These are phyloP conservation scores for Phortica okadai DNA, from an alignment of 2,888 invertebrate species.

Conservation along the genomic window DNA sequence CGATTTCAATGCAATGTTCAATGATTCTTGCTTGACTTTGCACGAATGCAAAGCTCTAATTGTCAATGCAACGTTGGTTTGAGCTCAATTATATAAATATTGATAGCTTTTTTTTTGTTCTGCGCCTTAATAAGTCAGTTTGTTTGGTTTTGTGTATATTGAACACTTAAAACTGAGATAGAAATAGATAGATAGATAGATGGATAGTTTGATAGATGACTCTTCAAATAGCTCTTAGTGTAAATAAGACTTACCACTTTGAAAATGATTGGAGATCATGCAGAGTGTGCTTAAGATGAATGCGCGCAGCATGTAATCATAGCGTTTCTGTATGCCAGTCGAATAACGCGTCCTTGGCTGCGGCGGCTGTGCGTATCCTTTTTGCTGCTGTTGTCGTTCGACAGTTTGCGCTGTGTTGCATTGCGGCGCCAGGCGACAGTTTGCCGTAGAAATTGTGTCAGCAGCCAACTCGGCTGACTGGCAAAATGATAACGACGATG, in stretches of 20 bases:
- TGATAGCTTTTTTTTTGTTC: no score
- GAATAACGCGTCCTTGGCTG: conserved; percentile 32
- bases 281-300: conserved; percentile 48
- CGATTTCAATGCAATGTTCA: not conserved
- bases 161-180: no score
- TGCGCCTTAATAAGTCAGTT: no score
- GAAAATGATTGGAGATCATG: conserved; percentile 48
- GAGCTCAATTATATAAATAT: no score
- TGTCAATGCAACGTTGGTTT: no score
- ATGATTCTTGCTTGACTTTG: not conserved
- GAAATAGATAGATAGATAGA: no score
- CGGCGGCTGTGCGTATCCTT: conserved; percentile 17
- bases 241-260: conserved; percentile 50
- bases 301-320: conserved; percentile 41
- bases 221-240: not conserved
- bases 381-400: conserved; percentile 25
- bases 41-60: no score
- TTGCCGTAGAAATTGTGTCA: conserved; percentile 30
- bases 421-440: not conserved
- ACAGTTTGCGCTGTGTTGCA: conserved; percentile 27
- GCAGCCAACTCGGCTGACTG: not conserved
- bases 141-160: no score
- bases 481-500: conserved; percentile 12
- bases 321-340: conserved; percentile 38
- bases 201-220: not conserved